Evolutionary conservation across 1,140 invertebrate genomes (phyloP), one percentile per base, ranked within the genome.

Genomic region (Platorchestia sp.): DNA sequence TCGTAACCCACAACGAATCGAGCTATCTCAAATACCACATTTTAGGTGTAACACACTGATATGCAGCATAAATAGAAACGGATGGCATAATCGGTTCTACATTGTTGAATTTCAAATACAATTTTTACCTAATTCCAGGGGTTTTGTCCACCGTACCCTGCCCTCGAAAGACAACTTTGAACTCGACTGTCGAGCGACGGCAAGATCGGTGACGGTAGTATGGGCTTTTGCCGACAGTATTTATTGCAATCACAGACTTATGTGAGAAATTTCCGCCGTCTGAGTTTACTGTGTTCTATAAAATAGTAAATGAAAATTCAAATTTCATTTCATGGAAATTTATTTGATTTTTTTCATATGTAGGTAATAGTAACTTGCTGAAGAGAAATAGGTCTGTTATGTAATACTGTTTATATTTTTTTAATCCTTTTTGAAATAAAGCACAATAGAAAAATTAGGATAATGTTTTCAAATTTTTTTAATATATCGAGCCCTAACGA

Each of bases 101-200:
- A n/a, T n/a, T n/a, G n/a, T n/a, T n/a, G n/a, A n/a, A n/a, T n/a
- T n/a, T n/a, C n/a, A n/a, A n/a, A 42, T 42, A 14, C 86, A 40
- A 43, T 42, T 75, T 75, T 75, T 89, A 89, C 87, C 87, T 42
- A 89, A 89, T 89, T 44, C 43, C 41, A 42, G 87, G 27, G 41
- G 41, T 89, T 89, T 27, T 89, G 87, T 89, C 43, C 36, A 43
- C 87, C 87, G n/a, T 42, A 89, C 87, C n/a, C 87, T 44, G 87
- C 87, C 59, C 87, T 89, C 36, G 6, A 44, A 89, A 7, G 3
- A 7, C 10, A 43, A 89, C 5, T 89, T 5, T 41, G 1, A 14
- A 44, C n/a, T 41, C 87, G 87, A 42, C 87, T 89, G 41, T 42
- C 10, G 87, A 89, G 87, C 87, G 87, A 89, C 87, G 87, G 87